Conservation (phyloP, 1,140 invertebrate genomes). For the Diorhabda elongata region DNA sequence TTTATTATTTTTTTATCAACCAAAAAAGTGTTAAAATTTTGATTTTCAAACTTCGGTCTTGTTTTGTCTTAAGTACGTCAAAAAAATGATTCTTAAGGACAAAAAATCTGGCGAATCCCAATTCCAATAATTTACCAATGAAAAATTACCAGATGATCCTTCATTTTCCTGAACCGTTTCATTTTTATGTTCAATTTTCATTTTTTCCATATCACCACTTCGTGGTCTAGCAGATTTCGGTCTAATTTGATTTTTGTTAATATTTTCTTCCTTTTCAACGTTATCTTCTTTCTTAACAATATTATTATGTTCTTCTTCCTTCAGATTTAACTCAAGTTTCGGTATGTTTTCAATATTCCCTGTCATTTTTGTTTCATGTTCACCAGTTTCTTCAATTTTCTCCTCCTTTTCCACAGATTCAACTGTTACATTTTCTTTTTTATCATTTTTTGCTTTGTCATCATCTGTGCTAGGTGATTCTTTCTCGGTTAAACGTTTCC, state of each 20-base stretch:
- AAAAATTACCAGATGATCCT: too few species aligned
- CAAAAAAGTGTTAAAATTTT: too few species aligned
- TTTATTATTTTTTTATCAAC: too few species aligned
- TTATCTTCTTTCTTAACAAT: not conserved
- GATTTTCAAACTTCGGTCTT: too few species aligned
- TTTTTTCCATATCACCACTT: constrained; percentile 26
- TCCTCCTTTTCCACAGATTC: not conserved
- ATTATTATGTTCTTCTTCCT: not conserved
- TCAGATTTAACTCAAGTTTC: not conserved
- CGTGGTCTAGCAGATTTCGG: constrained; percentile 34
- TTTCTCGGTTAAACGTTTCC: not conserved
- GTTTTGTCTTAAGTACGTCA: too few species aligned
- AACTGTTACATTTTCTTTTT: not conserved
- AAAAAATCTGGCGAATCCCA: too few species aligned
- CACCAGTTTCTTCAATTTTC: not conserved
- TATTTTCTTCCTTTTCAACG: constrained; percentile 1
- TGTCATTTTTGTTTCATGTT: not conserved
- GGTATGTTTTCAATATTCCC: constrained; percentile 1
- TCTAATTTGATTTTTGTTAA: constrained; percentile 18
- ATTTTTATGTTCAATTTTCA: not conserved
- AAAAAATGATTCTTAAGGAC: too few species aligned
- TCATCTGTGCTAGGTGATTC: not conserved
- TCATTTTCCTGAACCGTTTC: too few species aligned
- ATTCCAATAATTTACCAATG: too few species aligned
- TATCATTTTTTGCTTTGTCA: not conserved